Evolutionary conservation across 2,113 vertebrate genomes (phyloP), one percentile per base, ranked within the genome.

Genomic region (Redunca redunca): DNA sequence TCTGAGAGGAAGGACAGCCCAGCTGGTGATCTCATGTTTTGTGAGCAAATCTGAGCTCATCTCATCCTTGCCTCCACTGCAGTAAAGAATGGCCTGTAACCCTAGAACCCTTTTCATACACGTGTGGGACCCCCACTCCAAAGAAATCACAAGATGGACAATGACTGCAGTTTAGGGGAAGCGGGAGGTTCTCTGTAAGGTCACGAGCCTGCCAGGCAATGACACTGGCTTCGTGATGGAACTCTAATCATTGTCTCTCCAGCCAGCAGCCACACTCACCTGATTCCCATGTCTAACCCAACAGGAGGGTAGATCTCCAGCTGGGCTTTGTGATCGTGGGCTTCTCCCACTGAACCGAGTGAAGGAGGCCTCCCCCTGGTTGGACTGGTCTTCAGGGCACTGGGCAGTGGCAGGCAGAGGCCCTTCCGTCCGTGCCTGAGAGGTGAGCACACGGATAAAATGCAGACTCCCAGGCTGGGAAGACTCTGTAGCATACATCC

Each of bases 401-500:
- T 60, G 83, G 8, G 19, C 30, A 80, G 55, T 9, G 36, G 43
- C 12, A 53, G 30, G 13, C 33, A 58, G 33, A 87, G 17, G 9
- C 0, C 52, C 28, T 78, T 92, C 10, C 5, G 36, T 91, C 57
- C 1, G 0, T 67, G 78, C 17, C 48, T 80, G 43, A 91, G 71
- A 90, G 94, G 95, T 87, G 50, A 95, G 43, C 50, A 57, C 43
- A 9, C 2, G 40, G 60, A 83, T n/a, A 12, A 87, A 86, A 40
- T 40, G 36, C 48, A 86, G 52, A 9, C 62, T 33, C 67, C 33
- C 60, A 40, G 57, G 17, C 78, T 94, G 50, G 57, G 55, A 92
- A 93, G 95, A 90, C 90, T 93, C 97, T 62, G 60, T 78, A 89
- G 96, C 89, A 89, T 78, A 62, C 64, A 64, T 43, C 77, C 48